Conservation (phyloP, 2,797 vertebrate genomes). For the Harpagifer antarcticus region DNA sequence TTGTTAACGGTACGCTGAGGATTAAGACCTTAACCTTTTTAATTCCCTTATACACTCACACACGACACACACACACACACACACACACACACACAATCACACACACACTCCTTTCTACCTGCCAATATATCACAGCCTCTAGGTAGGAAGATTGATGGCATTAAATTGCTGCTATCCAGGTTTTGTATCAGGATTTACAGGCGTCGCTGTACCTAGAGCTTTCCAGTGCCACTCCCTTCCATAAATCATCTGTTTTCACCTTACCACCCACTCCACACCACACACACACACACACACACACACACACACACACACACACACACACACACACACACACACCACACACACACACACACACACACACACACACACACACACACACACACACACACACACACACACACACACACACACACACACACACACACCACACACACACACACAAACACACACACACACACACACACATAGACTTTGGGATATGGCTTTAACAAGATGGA, state of each 20-base stretch:
- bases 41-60: slow-evolving; percentile 23
- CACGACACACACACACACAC: not conserved
- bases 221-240: slow-evolving; percentile 79
- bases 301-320: slow-evolving; percentile 17
- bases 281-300: slow-evolving; percentile 23
- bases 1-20: slow-evolving; percentile 37
- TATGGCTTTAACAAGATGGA: slow-evolving; percentile 83
- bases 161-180: slow-evolving; percentile 89
- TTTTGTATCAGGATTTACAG: slow-evolving; percentile 89
- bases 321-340: slow-evolving; percentile 42
- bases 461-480: slow-evolving; percentile 60
- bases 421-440: slow-evolving; percentile 29
- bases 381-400: slow-evolving; percentile 21
- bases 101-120: slow-evolving; percentile 58
- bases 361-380: slow-evolving; percentile 31
- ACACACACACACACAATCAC: slow-evolving; percentile 29
- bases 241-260: slow-evolving; percentile 85
- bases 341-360: slow-evolving; percentile 25
- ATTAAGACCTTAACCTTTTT: slow-evolving; percentile 44
- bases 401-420: slow-evolving; percentile 16
- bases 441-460: slow-evolving; percentile 15
- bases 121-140: slow-evolving; percentile 79
- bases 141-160: slow-evolving; percentile 86
- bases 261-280: slow-evolving; percentile 42
- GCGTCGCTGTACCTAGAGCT: slow-evolving; percentile 78